Conservation (phyloP, 2,888 invertebrate genomes). For the Drosophila prolongata region DNA sequence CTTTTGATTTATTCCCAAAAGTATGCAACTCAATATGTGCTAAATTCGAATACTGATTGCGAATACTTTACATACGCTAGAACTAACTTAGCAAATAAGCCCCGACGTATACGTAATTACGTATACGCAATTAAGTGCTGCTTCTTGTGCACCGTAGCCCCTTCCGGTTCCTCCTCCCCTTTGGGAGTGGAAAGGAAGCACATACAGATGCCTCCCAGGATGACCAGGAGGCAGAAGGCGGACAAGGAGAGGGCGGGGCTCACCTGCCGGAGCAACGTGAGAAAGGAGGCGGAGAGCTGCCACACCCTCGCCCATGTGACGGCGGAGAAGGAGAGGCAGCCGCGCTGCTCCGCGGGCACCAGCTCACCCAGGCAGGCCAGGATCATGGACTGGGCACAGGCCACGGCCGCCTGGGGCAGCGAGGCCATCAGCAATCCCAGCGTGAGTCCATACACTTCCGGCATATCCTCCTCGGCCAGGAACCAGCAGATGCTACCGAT, state of each 20-base stretch:
- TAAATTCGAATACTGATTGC: constrained; percentile 38
- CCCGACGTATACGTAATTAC: neutral
- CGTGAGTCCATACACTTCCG: constrained; percentile 72
- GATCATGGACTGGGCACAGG: constrained; percentile 83
- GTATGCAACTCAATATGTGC: constrained; percentile 15
- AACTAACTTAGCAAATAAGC: neutral
- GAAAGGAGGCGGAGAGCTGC: constrained; percentile 83
- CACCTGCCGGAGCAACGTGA: constrained; percentile 80
- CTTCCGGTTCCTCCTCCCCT: neutral
- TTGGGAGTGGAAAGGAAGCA: constrained; percentile 64
- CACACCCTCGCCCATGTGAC: constrained; percentile 83
- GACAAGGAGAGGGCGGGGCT: constrained; percentile 81
- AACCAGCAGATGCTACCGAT: constrained; percentile 83
- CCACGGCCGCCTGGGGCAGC: constrained; percentile 83
- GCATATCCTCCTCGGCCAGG: constrained; percentile 69
- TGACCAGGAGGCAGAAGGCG: constrained; percentile 76
- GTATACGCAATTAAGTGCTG: constrained; percentile 5
- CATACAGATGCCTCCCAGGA: constrained; percentile 82
- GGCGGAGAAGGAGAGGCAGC: constrained; percentile 81
- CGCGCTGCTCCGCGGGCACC: constrained; percentile 79
- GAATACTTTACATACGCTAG: constrained; percentile 25
- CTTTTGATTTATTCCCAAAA: constrained; percentile 21
- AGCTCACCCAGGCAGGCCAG: constrained; percentile 82
- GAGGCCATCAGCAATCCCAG: constrained; percentile 83
- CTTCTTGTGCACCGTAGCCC: neutral